A percentile compares a stretch with the other conserved stretches of the same genome.
Conservation (phyloP, 1,140 invertebrate genomes). For the Neodiprion fabricii region DNA sequence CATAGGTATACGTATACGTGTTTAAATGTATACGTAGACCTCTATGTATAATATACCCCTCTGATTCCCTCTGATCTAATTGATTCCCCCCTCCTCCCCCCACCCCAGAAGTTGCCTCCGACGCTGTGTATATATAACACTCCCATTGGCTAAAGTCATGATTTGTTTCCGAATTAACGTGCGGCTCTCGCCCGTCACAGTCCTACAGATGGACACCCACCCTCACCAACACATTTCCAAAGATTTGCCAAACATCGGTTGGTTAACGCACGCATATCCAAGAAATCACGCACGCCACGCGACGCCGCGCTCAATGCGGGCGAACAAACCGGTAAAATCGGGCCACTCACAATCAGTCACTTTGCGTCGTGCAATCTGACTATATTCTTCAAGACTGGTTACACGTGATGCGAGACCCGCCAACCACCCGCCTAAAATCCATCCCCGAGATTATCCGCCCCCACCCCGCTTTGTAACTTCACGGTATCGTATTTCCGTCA, state of each 20-base stretch:
- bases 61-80: slow-evolving; percentile 5
- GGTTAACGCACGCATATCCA: no score
- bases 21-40: no score
- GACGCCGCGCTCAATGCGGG: background rate
- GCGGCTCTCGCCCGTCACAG: background rate
- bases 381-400: background rate
- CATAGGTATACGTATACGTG: background rate
- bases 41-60: background rate
- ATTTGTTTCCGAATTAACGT: slow-evolving; percentile 5
- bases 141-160: background rate
- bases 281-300: no score
- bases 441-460: background rate
- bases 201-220: no score
- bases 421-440: background rate
- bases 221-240: no score
- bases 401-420: background rate
- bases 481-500: background rate
- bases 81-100: background rate
- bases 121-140: background rate
- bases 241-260: no score
- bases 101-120: background rate
- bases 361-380: no score
- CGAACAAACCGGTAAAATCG: background rate
- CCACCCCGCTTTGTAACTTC: background rate
- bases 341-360: background rate